Conservation (phyloP, 2,888 invertebrate genomes). For the Amphipoea lucens region DNA sequence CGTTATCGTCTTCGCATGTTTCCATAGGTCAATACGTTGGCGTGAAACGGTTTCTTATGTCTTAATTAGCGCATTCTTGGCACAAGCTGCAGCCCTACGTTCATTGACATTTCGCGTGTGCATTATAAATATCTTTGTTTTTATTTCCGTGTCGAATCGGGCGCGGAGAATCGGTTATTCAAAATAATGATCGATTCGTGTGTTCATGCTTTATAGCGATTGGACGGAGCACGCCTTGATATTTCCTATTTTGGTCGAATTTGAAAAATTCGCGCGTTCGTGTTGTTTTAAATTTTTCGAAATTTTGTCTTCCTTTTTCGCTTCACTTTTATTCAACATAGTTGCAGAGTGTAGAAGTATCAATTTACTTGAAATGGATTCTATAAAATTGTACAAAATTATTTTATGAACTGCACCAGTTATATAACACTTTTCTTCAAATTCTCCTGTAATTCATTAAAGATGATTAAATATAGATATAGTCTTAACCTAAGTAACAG, state of each 20-base stretch:
- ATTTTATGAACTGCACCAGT: not conserved
- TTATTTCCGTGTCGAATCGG: constrained; percentile 60
- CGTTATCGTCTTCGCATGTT: constrained; percentile 8
- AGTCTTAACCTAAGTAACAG: not conserved
- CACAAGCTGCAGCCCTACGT: constrained; percentile 66
- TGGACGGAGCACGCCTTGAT: not conserved
- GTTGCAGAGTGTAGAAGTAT: not conserved
- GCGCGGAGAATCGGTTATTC: constrained; percentile 49
- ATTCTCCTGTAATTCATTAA: not conserved
- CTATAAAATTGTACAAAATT: not conserved
- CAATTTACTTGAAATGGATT: not conserved
- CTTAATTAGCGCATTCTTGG: constrained; percentile 69
- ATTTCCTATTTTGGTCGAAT: constrained; percentile 11
- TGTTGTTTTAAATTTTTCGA: not conserved
- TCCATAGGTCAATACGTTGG: constrained; percentile 47
- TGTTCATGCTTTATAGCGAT: constrained; percentile 23
- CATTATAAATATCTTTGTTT: constrained; percentile 64
- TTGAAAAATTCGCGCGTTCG: not conserved
- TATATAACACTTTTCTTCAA: not conserved
- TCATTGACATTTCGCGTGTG: constrained; percentile 72
- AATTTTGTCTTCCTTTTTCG: not conserved
- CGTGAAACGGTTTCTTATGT: constrained; percentile 56
- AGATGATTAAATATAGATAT: not conserved
- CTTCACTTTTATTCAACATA: not conserved
- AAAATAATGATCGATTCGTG: constrained; percentile 52